Evolutionary conservation across 2,888 invertebrate species (phyloP), one percentile per base, ranked within the genome.

Genomic region (Dynastes hyllus): DNA sequence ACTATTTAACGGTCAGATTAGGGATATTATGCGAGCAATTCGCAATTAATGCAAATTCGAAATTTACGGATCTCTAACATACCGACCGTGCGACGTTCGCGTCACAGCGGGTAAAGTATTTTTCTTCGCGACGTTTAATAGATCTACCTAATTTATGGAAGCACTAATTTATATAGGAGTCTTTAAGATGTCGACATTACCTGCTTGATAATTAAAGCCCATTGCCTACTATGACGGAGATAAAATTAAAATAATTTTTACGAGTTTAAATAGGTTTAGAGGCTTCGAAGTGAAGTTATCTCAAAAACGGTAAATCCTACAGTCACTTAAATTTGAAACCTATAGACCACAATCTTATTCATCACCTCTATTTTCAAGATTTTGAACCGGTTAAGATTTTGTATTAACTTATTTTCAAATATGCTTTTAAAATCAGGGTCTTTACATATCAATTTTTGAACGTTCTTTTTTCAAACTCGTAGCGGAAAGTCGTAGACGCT

Each of bases 1-100:
- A 73, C 73, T 73, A 73, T 73, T 73, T 73, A 45, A 73, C 73
- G 73, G 73, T 58, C 73, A 73, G 61, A 73, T 73, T 73, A 73
- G 40, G 45, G 61, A 73, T 73, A 61, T 73, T 73, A 73, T 22
- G 73, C 5, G 22, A 53, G 58, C 40, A 22, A 73, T 73, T 73
- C 27, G 73, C 61, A 73, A 61, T 75, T 75, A 75, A 75, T 75
- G 61, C 73, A 75, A 61, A 75, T 75, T 61, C 37, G 3, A 61
- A 75, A 61, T 75, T 61, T 75, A 61, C 22, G 11, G 45, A 5
- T 40, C 13, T 61, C 58, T 58, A 73, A 73, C 22, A 61, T 58
- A 40, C 73, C 40, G 45, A 27, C 29, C 51, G 55, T n/a, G 9
- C 51, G 32, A 37, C 6, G 37, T 6, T 8, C 9, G 11, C n/a